Conservation (phyloP, 2,113 vertebrate genomes). For the Trematocara unimaculatum region DNA sequence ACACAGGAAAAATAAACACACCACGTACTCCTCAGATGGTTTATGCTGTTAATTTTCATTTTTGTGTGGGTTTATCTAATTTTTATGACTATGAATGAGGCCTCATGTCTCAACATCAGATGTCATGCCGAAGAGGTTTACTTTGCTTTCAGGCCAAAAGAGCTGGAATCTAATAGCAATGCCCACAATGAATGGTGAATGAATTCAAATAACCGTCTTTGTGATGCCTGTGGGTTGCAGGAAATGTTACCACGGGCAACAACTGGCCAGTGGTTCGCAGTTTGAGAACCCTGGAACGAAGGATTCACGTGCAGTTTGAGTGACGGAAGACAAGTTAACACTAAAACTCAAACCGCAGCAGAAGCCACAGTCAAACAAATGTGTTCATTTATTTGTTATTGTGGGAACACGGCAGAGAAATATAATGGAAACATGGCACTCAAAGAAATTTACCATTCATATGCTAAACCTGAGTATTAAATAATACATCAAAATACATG, state of each 20-base stretch:
- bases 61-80: not conserved
- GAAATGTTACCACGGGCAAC: not conserved
- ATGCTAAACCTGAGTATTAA: not conserved
- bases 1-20: not conserved
- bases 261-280: not conserved
- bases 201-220: not conserved
- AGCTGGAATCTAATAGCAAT: not conserved
- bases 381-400: not conserved
- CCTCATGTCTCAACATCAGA: not conserved
- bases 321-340: not conserved
- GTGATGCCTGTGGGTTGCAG: not conserved
- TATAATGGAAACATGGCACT: not conserved
- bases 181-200: not conserved
- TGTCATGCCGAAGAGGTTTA: not conserved
- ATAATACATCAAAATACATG: not conserved
- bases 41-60: not conserved
- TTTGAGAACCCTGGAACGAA: not conserved
- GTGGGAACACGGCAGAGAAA: not conserved
- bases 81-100: not conserved
- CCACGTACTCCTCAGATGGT: not conserved
- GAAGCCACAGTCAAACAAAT: not conserved
- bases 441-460: not conserved
- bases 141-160: not conserved
- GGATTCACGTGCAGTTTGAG: accelerated
- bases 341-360: not conserved